Base-by-base conservation (phyloP, 2,113 vertebrate genomes). In the Colossoma macropomum region DNA sequence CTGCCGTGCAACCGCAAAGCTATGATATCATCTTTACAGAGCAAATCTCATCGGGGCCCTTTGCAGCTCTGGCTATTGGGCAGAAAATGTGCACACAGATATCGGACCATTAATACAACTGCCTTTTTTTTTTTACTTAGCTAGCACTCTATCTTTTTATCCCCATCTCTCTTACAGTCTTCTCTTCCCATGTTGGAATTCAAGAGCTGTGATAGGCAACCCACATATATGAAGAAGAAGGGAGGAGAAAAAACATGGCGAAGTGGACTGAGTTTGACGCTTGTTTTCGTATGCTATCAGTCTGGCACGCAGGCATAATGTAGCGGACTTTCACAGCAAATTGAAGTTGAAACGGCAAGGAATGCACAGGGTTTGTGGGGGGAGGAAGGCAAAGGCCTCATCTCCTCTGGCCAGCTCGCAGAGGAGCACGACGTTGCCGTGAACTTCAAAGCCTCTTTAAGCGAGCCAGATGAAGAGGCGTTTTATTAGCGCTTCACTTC, bases 291-390 rank as follows among this genome's bases (percentile, higher is more conserved):
- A 77, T 83, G 81, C 82, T 89, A 87, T 90, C 79, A 84, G 62
- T 81, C 63, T 69, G 81, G 84, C 87, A 88, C 89, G 87, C 83
- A 75, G 81, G 83, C 81, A 87, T 85, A 86, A 86, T 72, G 82
- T 83, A 72, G 72, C 69, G 69, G 85, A 90, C 83, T 68, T 91
- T 91, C 84, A 92, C 90, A 90, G 88, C 87, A 90, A 90, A 90
- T 89, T 93, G 88, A 90, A 91, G 88, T 85, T 90, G 88, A 92
- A 92, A 90, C 87, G 81, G 83, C 54, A 76, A 91, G 90, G 92
- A 93, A 92, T 91, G 90, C 5, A 27, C 32, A 38, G 9, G 60
- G 28, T 45, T 52, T 25, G 86, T 65, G 84, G 80, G 81, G 82
- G 74, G 73, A 54, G 68, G 75, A 69, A 59, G 79, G 59, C 56